phyloP scores from a whole-genome alignment of 2,888 invertebrate species.

The Drosophila lacicola region DNA sequence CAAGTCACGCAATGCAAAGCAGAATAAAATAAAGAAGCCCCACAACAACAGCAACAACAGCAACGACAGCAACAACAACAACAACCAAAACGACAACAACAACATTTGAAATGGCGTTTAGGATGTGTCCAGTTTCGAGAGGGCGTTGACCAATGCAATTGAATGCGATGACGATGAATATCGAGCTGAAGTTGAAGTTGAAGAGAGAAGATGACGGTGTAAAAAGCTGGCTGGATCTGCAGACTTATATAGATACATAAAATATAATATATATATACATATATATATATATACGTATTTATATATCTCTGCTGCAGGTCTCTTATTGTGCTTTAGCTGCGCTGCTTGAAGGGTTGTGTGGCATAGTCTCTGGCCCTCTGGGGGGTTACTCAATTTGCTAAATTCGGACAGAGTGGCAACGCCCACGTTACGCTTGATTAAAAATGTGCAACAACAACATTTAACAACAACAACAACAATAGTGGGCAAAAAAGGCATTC shows the following conservation, averaged over 20 bases:
- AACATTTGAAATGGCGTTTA: conserved; percentile 50
- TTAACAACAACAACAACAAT: conserved; percentile 23
- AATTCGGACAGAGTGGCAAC: conserved; percentile 46
- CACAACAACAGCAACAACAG: conserved; percentile 8
- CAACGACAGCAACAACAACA: conserved; percentile 11
- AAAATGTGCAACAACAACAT: conserved; percentile 56
- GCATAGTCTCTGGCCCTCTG: conserved; percentile 22
- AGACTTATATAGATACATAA: conserved; percentile 2
- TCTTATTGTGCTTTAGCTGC: neutral
- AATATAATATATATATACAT: neutral
- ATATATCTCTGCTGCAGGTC: conserved; percentile 1
- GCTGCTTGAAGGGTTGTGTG: conserved; percentile 35
- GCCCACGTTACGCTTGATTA: conserved; percentile 69
- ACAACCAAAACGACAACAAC: neutral
- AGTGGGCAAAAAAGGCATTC: conserved; percentile 36
- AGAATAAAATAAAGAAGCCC: conserved; percentile 39
- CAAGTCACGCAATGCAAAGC: conserved; percentile 48
- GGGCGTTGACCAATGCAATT: conserved; percentile 64
- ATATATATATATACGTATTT: neutral
- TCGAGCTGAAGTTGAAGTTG: conserved; percentile 8
- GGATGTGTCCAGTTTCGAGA: conserved; percentile 33
- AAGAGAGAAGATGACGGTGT: conserved; percentile 16
- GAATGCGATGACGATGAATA: conserved; percentile 30
- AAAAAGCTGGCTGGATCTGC: conserved; percentile 12
- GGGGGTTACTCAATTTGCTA: conserved; percentile 53